Evolutionary conservation across 2,888 invertebrate genomes (phyloP), one percentile per base, ranked within the genome.

Genomic region (Caenorhabditis panamensis): DNA sequence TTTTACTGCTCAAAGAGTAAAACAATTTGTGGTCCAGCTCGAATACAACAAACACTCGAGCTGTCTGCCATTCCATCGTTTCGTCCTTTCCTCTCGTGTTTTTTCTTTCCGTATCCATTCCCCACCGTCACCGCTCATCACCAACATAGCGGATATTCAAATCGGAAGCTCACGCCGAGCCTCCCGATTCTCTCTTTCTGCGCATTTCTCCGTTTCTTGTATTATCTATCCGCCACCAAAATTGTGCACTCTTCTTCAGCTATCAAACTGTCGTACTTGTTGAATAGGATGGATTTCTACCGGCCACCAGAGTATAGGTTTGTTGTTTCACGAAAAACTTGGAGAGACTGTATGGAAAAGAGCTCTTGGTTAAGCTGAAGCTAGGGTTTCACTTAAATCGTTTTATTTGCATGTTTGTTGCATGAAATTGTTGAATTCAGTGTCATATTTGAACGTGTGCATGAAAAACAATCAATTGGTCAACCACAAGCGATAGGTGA

Each of bases 261-360:
- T 56, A 1, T 18, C 73, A 72, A 73, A 73, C 66, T 79, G 79
- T 79, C 79, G 79, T 72, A 73, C 58, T 47, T 68, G 26, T 36
- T 68, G 75, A 80, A 67, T 67, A 76, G 64, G 58, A 81, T 81
- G 81, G 81, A 81, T 68, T 81, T 81, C 63, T 82, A 77, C 49
- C 79, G 79, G 8, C 82, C 79, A 8, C 78, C 72, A 13, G 82
- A 79, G n/a, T 82, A 82, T 68, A 73, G 82, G 82, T 82, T 54
- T 66, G 76, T 81, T 58, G 20, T 18, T 49, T 0, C 22, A 1
- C 22, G 53, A 28, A 13, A 16, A 36, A 41, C 28, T n/a, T 49
- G 36, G 26, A 47, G 9, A 24, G n/a, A 18, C 41, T 51, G 13
- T n/a, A n/a, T n/a, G n/a, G n/a, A n/a, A n/a, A n/a, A n/a, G n/a